Conservation (phyloP, 2,113 vertebrate genomes). For the Crypturellus undulatus region DNA sequence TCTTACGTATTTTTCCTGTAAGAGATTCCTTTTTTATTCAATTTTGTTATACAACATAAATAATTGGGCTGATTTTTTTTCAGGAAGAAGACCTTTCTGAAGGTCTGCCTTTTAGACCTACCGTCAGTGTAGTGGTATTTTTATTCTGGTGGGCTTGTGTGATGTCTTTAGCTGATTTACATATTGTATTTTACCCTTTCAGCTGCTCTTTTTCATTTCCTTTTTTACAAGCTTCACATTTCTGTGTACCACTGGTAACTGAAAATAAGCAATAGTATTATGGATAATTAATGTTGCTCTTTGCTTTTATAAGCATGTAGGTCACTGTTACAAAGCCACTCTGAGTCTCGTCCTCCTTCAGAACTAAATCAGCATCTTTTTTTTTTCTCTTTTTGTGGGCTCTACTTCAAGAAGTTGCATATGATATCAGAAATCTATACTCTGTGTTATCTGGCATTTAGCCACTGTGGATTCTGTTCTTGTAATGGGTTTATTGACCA, state of each 20-base stretch:
- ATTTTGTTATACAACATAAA: neutral
- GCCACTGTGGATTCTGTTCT: neutral
- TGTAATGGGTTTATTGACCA: constrained; percentile 3
- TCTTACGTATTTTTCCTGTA: neutral
- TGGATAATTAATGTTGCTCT: neutral
- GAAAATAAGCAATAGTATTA: neutral
- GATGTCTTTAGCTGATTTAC: neutral
- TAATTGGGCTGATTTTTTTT: neutral
- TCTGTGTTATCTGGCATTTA: neutral
- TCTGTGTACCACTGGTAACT: neutral
- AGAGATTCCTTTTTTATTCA: neutral
- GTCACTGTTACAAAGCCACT: neutral
- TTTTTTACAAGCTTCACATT: neutral
- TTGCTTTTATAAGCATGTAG: neutral
- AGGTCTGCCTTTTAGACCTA: neutral
- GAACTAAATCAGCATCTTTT: neutral
- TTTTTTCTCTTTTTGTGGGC: neutral
- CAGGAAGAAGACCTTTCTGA: rapidly evolving
- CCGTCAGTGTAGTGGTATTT: neutral
- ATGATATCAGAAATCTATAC: neutral
- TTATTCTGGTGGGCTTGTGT: neutral
- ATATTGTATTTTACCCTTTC: neutral
- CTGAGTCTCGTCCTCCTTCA: neutral
- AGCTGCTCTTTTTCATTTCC: neutral
- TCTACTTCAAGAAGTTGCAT: neutral